Conservation (phyloP, 2,888 invertebrate species). For the Nemotelus pantherinus region DNA sequence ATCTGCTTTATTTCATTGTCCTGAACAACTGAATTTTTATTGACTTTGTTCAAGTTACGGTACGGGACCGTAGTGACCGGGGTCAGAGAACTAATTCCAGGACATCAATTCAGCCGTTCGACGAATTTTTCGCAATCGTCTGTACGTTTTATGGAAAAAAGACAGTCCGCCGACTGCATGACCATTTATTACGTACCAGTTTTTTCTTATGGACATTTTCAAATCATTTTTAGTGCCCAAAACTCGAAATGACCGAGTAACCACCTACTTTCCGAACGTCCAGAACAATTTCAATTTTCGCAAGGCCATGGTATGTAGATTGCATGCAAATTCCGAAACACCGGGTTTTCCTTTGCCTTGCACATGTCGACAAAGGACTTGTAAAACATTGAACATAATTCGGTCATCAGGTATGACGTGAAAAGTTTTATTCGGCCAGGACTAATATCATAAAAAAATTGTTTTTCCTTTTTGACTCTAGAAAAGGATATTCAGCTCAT, state of each 20-base stretch:
- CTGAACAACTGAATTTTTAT: slow-evolving; percentile 22
- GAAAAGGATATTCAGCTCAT: slow-evolving; percentile 31
- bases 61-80: slow-evolving; percentile 4
- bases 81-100: background rate
- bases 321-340: slow-evolving; percentile 25
- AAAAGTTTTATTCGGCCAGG: slow-evolving; percentile 17
- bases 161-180: background rate
- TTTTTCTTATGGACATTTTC: background rate
- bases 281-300: background rate
- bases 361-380: slow-evolving; percentile 11
- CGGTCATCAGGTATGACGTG: slow-evolving; percentile 35
- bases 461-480: background rate
- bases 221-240: slow-evolving; percentile 10
- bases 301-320: slow-evolving; percentile 16
- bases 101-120: slow-evolving; percentile 14
- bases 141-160: slow-evolving; percentile 17
- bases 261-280: slow-evolving; percentile 12
- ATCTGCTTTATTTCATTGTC: slow-evolving; percentile 38
- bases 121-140: slow-evolving; percentile 26
- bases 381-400: slow-evolving; percentile 27
- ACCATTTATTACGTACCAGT: slow-evolving; percentile 10
- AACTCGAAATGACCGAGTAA: slow-evolving; percentile 19
- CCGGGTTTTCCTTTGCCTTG: slow-evolving; percentile 20
- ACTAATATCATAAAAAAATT: slow-evolving; percentile 28
- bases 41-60: slow-evolving; percentile 12